Base-by-base conservation (phyloP, 2,113 vertebrate species). In the Bufo gargarizans region DNA sequence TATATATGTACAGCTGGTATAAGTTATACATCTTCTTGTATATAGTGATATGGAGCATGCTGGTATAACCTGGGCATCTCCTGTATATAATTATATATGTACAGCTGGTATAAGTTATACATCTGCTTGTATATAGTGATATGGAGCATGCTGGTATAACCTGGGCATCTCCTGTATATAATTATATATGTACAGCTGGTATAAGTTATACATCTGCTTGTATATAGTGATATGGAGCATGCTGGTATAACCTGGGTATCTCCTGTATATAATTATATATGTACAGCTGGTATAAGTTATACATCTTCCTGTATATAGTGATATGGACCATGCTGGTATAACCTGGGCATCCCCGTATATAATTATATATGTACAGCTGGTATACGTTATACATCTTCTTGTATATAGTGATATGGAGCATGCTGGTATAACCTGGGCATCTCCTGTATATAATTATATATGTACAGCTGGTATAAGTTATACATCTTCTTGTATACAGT, bases 1-100 rank as follows among this genome's bases (percentile, higher is more conserved):
- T 43, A 20, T n/a, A 20, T n/a, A 43, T 71, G 67, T 13, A 13
- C 67, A n/a, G 69, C 69, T 45, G 43, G 33, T 72, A 72, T 72
- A 72, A 45, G 3, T 6, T 69, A 6, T 3, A 6, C 2, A 11
- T 69, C 6, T 22, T 2, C 65, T 33, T 69, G 65, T 69, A 69
- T 22, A 33, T 33, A 69, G 16, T 69, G 17, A 69, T 69, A 69
- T 22, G 65, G 4, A 33, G 3, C 2, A 33, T 33, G 43, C 69
- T 72, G 33, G 33, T 72, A 72, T 72, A 72, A 72, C 69, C 69
- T 72, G 69, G 69, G 69, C 0, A 72, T 72, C 4, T 6, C 1
- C 69, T 72, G 10, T 45, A 72, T 72, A 72, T 72, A 71, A 71
- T 71, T 22, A 71, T 71, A 71, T 71, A 71, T 69, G 65, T 69